Base-by-base conservation (phyloP, 2,888 invertebrate genomes). In the Galerucella pusilla region DNA sequence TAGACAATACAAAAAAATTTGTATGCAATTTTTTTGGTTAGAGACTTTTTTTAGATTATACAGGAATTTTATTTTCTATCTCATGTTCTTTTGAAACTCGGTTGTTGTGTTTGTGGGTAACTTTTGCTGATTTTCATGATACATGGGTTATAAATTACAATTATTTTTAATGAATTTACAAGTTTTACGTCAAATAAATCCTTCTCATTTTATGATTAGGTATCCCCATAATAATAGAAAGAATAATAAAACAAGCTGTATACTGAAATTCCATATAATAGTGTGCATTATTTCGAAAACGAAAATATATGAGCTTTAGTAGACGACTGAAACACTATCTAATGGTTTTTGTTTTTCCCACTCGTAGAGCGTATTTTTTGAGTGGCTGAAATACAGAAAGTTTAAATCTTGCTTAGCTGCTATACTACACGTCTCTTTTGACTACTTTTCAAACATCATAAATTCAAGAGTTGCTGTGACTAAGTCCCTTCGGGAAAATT, bases 291-390 rank as follows among this genome's bases (percentile, higher is more conserved):
- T 14, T n/a, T 54, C 7, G n/a, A 16, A 2, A 54, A 54, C 7
- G 54, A n/a, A 54, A n/a, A 54, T 54, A 54, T 54, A n/a, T 7
- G 54, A n/a, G 16, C n/a, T 54, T 14, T 5, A 7, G n/a, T 54
- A 54, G 54, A 54, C 54, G 54, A 54, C 54, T 14, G 49, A 1
- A 12, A 12, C 49, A 49, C 49, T 49, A 54, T 54, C n/a, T n/a
- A 54, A 54, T 54, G n/a, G 54, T 54, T 54, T 54, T 54, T 54
- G 54, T 54, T 54, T 54, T 54, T n/a, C 54, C n/a, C 14, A 54
- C 54, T n/a, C 54, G 54, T 54, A 54, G 5, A 16, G n/a, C n/a
- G 14, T 54, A 54, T 54, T 7, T 54, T n/a, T 54, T 54, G 7
- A n/a, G 54, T 16, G n/a, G n/a, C 54, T n/a, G 7, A 54, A n/a